phyloP scores from a whole-genome alignment of 2,888 invertebrate species.

The Malacosoma neustria region DNA sequence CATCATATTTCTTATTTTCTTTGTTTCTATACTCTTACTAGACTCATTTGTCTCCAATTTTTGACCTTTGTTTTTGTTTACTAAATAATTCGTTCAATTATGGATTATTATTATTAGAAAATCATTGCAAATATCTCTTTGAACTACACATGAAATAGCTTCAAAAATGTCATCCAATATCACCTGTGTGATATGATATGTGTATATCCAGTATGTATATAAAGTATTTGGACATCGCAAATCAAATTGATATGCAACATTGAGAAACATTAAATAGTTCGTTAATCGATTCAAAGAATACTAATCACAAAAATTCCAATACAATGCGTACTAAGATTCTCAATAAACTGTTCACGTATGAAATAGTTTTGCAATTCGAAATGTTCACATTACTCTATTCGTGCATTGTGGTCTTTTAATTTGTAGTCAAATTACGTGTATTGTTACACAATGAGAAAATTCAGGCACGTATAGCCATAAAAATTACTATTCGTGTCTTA shows the following conservation, averaged over 20 bases:
- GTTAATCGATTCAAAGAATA: constrained; percentile 1
- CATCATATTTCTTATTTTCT: too few species aligned
- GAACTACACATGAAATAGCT: too few species aligned
- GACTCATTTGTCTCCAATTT: too few species aligned
- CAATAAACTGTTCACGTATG: constrained; percentile 17
- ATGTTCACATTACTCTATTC: constrained; percentile 20
- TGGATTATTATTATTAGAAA: too few species aligned
- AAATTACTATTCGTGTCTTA: too few species aligned
- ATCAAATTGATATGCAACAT: background rate
- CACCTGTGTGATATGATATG: too few species aligned
- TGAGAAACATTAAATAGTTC: constrained; percentile 1
- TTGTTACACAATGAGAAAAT: constrained; percentile 24
- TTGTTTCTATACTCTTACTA: too few species aligned
- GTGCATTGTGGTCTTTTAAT: constrained; percentile 24
- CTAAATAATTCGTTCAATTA: too few species aligned
- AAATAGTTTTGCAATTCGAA: constrained; percentile 24
- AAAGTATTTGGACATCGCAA: background rate
- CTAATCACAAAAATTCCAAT: constrained; percentile 2
- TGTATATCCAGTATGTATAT: too few species aligned
- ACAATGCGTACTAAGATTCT: constrained; percentile 2
- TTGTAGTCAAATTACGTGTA: constrained; percentile 27
- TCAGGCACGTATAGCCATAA: constrained; percentile 25
- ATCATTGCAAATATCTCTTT: too few species aligned
- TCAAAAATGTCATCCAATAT: too few species aligned
- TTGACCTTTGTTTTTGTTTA: too few species aligned